Conservation (phyloP, 2,888 invertebrate genomes). For the Branchellion lobata region DNA sequence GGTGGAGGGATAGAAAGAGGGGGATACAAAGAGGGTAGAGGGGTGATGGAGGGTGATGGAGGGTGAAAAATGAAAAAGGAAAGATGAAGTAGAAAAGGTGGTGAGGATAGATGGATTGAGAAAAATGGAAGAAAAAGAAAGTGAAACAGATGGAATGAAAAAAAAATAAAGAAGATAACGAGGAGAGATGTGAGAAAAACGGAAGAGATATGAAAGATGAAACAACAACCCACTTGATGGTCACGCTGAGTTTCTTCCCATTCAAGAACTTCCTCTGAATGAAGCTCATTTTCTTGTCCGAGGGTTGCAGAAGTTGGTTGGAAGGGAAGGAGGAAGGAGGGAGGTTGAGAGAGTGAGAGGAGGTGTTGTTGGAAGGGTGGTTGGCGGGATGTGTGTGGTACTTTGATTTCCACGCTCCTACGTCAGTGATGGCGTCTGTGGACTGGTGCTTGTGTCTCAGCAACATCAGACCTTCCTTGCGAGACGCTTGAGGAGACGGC, state of each 20-base stretch:
- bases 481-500: constrained; percentile 16
- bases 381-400: neutral
- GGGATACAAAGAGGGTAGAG: no score
- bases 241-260: constrained; percentile 38
- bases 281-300: constrained; percentile 11
- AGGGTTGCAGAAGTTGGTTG: neutral
- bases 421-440: constrained; percentile 11
- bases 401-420: neutral
- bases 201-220: no score
- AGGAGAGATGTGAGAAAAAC: no score
- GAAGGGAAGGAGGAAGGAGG: neutral
- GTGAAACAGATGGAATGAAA: no score
- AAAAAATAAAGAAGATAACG: no score
- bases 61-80: no score
- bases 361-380: neutral
- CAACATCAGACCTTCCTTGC: neutral
- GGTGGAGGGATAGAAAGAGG: no score
- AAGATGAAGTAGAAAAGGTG: no score
- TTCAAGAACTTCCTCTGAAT: constrained; percentile 20
- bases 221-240: constrained; percentile 25
- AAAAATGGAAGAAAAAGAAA: no score
- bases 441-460: neutral
- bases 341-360: neutral
- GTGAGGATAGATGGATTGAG: no score
- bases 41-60: no score